These are phyloP conservation scores for Apis cerana DNA, from an alignment of 1,140 invertebrate genomes.

Conservation along the genomic window DNA sequence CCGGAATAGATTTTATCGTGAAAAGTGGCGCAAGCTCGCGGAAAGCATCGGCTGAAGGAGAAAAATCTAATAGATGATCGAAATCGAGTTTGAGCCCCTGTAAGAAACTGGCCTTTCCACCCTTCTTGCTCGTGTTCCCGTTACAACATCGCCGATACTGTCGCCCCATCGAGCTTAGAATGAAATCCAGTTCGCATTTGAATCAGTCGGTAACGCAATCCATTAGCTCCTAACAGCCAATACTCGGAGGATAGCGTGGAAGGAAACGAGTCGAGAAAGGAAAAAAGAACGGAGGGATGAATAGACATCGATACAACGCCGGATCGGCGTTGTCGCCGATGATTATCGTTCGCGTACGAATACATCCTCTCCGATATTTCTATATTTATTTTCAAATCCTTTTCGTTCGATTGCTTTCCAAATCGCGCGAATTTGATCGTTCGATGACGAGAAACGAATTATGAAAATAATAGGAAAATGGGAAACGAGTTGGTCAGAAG, in stretches of 20 bases:
- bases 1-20: constrained; percentile 54
- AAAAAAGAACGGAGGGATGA: constrained; percentile 50
- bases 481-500: constrained; percentile 20
- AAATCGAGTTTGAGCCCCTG: constrained; percentile 76
- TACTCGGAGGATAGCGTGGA: constrained; percentile 67
- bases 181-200: constrained; percentile 81
- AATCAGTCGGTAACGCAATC: constrained; percentile 80
- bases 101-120: constrained; percentile 71
- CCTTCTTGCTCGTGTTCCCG: constrained; percentile 62
- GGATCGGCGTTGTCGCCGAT: constrained; percentile 56
- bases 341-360: constrained; percentile 63
- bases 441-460: too few species aligned
- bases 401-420: too few species aligned
- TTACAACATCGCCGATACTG: constrained; percentile 64
- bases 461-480: constrained; percentile 3
- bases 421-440: too few species aligned
- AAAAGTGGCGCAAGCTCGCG: constrained; percentile 52
- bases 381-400: too few species aligned
- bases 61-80: constrained; percentile 79
- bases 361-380: background rate
- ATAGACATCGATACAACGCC: constrained; percentile 29
- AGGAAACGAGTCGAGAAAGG: constrained; percentile 54
- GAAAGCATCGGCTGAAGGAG: constrained; percentile 60
- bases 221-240: constrained; percentile 80
- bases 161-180: constrained; percentile 68